A percentile compares a stretch with the other conserved stretches of the same genome.
These are phyloP conservation scores for Pyxicephalus adspersus DNA, from an alignment of 2,113 vertebrate genomes.

Conservation along the genomic window DNA sequence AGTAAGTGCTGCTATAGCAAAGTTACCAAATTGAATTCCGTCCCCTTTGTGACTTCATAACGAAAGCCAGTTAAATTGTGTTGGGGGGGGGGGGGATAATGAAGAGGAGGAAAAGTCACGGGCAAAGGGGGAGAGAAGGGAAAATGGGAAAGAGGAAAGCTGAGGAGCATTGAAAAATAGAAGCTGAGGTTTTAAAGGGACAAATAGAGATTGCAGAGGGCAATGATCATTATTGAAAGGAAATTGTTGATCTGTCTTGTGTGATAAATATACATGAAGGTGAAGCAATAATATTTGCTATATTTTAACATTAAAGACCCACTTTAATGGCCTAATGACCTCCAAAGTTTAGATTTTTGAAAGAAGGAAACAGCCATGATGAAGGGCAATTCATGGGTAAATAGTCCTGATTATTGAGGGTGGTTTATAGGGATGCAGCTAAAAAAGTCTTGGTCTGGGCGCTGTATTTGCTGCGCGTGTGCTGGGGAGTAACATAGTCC, in stretches of 20 bases:
- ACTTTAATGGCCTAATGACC: no score
- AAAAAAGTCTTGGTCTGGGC: no score
- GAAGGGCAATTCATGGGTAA: no score
- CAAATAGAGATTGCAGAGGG: background rate
- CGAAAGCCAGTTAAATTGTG: slow-evolving; percentile 8
- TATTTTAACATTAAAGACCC: no score
- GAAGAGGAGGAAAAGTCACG: background rate
- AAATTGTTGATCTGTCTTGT: background rate
- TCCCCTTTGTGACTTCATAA: slow-evolving; percentile 42
- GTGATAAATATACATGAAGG: no score
- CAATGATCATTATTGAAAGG: background rate
- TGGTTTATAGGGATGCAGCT: no score
- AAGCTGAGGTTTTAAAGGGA: background rate
- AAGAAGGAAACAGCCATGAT: no score
- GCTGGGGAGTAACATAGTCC: no score
- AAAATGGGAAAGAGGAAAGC: background rate
- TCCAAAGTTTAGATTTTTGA: no score
- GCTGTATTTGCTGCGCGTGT: no score
- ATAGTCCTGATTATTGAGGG: no score
- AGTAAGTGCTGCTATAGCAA: slow-evolving; percentile 45
- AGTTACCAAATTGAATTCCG: slow-evolving; percentile 49
- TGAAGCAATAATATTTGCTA: no score
- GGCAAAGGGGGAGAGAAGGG: background rate
- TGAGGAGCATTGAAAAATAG: background rate
- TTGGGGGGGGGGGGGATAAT: background rate